These are phyloP conservation scores for Pammene fasciana DNA, from an alignment of 2,888 invertebrate species.

Conservation along the genomic window DNA sequence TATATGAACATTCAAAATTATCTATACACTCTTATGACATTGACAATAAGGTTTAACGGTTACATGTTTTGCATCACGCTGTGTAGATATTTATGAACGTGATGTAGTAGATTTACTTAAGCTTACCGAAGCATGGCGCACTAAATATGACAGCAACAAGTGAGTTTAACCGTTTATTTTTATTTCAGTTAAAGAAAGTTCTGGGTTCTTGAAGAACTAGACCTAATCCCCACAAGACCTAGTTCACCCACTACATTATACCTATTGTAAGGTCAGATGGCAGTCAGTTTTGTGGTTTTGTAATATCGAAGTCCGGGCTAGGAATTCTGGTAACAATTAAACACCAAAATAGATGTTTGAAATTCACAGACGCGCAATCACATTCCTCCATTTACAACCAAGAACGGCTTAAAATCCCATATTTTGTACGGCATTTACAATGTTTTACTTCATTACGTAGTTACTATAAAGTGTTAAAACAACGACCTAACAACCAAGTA, in stretches of 20 bases:
- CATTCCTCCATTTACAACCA: background rate
- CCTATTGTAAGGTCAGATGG: background rate
- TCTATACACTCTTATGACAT: too few species aligned
- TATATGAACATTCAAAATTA: too few species aligned
- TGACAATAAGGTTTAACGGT: too few species aligned
- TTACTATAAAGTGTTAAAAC: background rate
- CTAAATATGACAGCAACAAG: too few species aligned
- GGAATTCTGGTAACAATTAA: slow-evolving; percentile 9
- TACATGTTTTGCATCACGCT: too few species aligned
- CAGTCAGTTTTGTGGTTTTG: background rate
- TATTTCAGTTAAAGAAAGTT: too few species aligned
- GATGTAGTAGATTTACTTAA: too few species aligned
- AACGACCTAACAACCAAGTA: background rate
- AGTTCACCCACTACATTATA: too few species aligned
- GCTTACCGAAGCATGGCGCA: too few species aligned
- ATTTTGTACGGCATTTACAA: background rate
- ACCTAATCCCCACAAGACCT: background rate
- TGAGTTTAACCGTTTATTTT: too few species aligned
- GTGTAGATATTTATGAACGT: too few species aligned
- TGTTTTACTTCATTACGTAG: slow-evolving; percentile 5
- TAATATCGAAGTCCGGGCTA: background rate
- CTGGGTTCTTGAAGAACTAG: too few species aligned
- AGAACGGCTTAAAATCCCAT: slow-evolving; percentile 1
- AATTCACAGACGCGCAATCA: slow-evolving; percentile 13
- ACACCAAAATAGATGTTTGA: slow-evolving; percentile 15